phyloP scores from a whole-genome alignment of 2,797 vertebrate genomes.

The Oryzias dopingdopingensis region DNA sequence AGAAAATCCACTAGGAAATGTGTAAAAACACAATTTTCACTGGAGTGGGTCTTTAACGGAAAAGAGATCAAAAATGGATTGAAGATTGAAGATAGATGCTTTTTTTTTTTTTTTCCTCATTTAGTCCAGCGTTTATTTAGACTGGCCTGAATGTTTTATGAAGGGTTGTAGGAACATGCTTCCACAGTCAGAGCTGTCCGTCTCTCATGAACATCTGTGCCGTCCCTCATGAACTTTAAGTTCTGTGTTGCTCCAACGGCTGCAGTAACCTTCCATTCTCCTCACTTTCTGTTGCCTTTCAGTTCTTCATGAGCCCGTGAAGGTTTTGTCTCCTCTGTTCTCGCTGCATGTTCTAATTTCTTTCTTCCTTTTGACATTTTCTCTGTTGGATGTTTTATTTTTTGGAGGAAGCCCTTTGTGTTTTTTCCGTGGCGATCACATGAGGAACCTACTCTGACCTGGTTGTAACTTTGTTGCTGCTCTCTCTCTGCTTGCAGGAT shows the following conservation, averaged over 20 bases:
- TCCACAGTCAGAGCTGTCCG: constrained; percentile 2
- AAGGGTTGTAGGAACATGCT: too few species aligned
- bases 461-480: constrained; percentile 17
- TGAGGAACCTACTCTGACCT: constrained; percentile 15
- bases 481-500: constrained; percentile 75
- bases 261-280: constrained; percentile 40
- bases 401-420: constrained; percentile 59
- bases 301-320: constrained; percentile 35
- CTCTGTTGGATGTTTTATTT: constrained; percentile 40
- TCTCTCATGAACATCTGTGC: background rate
- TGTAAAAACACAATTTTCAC: too few species aligned
- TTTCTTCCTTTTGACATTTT: constrained; percentile 34
- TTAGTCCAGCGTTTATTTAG: too few species aligned
- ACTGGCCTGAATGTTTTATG: too few species aligned
- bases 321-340: constrained; percentile 46
- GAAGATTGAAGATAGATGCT: too few species aligned
- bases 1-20: too few species aligned
- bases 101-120: too few species aligned
- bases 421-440: constrained; percentile 31
- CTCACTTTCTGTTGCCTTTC: constrained; percentile 38
- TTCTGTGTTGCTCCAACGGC: constrained; percentile 25
- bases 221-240: constrained; percentile 27
- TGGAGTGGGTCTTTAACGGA: too few species aligned
- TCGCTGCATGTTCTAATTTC: constrained; percentile 60
- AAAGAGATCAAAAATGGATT: too few species aligned